phyloP scores from a whole-genome alignment of 2,113 vertebrate genomes.

The Aspidoscelis tigris region DNA sequence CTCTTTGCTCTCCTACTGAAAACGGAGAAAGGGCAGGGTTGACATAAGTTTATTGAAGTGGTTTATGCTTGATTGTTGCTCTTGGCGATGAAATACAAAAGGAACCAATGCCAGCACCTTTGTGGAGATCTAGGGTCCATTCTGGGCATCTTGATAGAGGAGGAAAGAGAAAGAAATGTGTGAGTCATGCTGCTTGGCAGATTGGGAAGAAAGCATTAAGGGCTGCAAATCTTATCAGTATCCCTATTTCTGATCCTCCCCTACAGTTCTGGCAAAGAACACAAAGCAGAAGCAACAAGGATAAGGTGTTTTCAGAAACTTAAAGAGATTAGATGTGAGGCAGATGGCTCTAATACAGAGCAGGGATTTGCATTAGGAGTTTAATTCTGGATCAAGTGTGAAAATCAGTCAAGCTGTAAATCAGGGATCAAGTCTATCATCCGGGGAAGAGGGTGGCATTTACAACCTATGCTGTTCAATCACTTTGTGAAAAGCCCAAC shows the following conservation, averaged over 20 bases:
- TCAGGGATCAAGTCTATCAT: not conserved
- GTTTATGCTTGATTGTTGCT: conserved; percentile 85
- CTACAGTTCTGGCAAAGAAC: not conserved
- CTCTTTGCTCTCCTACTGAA: not conserved
- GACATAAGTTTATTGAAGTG: conserved; percentile 19
- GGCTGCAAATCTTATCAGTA: not conserved
- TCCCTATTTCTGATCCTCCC: not conserved
- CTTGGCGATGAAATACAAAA: conserved; percentile 89
- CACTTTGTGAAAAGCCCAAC: not conserved
- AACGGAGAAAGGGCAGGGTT: not conserved
- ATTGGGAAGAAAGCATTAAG: not conserved
- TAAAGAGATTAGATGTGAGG: not conserved
- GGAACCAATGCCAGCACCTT: conserved; percentile 88
- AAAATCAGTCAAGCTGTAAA: not conserved
- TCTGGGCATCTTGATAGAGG: conserved; percentile 84
- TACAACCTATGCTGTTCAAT: not conserved
- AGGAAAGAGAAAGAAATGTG: not conserved
- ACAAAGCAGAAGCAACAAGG: not conserved
- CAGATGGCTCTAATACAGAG: not conserved
- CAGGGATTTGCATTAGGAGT: not conserved
- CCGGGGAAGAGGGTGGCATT: not conserved
- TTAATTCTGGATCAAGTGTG: not conserved
- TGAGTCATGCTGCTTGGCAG: too few relatives aligned
- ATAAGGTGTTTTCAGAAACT: not conserved
- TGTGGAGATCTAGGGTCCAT: conserved; percentile 89